Conservation (phyloP, 2,797 vertebrate species). For the Saxicola maurus region DNA sequence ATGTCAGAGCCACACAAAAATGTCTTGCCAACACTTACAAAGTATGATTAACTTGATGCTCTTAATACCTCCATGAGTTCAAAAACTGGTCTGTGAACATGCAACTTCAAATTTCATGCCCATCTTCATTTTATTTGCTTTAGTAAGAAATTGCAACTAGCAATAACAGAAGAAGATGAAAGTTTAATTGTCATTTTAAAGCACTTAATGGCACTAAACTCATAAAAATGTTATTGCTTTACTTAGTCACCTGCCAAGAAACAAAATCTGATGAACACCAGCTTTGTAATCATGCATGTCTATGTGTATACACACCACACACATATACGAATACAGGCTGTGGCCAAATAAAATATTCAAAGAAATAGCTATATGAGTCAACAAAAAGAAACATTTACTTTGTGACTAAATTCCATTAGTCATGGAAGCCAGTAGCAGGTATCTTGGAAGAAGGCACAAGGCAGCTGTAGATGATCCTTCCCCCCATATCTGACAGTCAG, state of each 20-base stretch:
- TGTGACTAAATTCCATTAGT: neutral
- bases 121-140: neutral
- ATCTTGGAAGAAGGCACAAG: neutral
- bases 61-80: neutral
- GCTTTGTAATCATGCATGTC: neutral
- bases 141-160: neutral
- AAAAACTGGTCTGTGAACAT: neutral
- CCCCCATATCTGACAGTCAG: neutral
- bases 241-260: neutral
- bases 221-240: neutral
- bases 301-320: fast-evolving
- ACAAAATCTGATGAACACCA: neutral
- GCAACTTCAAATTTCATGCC: neutral
- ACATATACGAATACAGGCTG: neutral
- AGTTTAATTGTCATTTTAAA: neutral
- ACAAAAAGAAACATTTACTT: neutral
- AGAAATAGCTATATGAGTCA: neutral
- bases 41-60: neutral
- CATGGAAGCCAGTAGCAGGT: neutral
- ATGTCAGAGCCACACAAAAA: neutral
- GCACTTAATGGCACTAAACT: neutral
- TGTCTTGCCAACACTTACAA: neutral
- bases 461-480: neutral
- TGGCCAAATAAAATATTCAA: neutral
- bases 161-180: neutral